phyloP scores from a whole-genome alignment of 2,888 invertebrate genomes.

The Sipunculus nudus region DNA sequence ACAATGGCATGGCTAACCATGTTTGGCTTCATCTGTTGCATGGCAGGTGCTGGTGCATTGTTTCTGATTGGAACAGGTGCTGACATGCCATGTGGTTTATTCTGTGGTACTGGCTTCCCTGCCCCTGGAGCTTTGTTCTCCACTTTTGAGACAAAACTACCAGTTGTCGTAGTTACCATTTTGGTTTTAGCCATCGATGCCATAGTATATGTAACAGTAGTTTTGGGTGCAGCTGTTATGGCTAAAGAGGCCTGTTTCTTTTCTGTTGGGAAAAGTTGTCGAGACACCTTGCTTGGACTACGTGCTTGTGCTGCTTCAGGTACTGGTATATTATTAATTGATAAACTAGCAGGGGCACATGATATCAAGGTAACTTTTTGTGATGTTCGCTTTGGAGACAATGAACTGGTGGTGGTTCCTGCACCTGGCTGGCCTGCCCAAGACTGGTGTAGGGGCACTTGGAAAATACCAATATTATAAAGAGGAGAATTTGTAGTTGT shows the following conservation, averaged over 20 bases:
- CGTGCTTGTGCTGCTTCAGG: too few relatives aligned
- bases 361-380: too few relatives aligned
- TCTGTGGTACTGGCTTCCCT: too few relatives aligned
- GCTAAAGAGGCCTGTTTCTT: too few relatives aligned
- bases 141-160: conserved; percentile 11
- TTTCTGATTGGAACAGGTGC: neutral
- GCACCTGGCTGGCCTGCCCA: too few relatives aligned
- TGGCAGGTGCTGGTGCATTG: conserved; percentile 14
- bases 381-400: too few relatives aligned
- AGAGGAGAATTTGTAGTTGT: too few relatives aligned
- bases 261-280: conserved; percentile 12
- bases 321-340: too few relatives aligned
- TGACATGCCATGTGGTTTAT: neutral
- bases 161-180: conserved; percentile 15
- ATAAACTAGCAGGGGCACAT: too few relatives aligned
- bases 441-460: too few relatives aligned
- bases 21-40: neutral
- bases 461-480: too few relatives aligned
- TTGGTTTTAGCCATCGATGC: conserved; percentile 42
- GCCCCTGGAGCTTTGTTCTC: conserved; percentile 5
- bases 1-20: neutral
- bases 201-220: conserved; percentile 63
- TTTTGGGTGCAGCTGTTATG: conserved; percentile 71
- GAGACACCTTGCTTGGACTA: conserved; percentile 6
- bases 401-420: too few relatives aligned